Evolutionary conservation across 2,797 vertebrate genomes (phyloP).

Genomic region (Sebastes nivosus): DNA sequence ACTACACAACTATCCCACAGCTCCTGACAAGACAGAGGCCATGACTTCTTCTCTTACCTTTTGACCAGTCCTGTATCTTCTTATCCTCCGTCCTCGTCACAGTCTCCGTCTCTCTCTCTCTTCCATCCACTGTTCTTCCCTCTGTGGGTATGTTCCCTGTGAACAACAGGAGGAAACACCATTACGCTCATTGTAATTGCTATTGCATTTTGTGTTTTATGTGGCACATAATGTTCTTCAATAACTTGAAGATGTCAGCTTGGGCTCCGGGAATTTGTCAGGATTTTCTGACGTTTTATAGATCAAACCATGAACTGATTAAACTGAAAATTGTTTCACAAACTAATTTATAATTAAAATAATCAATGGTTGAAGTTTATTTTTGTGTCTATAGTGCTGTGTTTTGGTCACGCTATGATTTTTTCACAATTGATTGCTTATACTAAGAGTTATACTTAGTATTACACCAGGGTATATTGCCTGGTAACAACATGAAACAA

Average conservation of each 20-base stretch:
- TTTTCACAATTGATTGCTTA: neutral
- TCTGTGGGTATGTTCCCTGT: slow-evolving; percentile 90
- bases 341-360: neutral
- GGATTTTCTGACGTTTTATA: neutral
- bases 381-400: neutral
- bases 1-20: neutral
- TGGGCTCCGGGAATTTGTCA: neutral
- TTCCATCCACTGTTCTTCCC: slow-evolving; percentile 96
- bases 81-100: slow-evolving; percentile 92
- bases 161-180: slow-evolving; percentile 27
- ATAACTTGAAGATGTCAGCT: neutral
- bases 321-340: neutral
- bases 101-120: slow-evolving; percentile 90
- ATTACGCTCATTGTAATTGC: neutral
- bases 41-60: slow-evolving; percentile 79
- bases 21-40: neutral
- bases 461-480: neutral
- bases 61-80: slow-evolving; percentile 89
- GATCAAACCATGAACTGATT: neutral
- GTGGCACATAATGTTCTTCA: neutral
- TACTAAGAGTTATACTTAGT: neutral
- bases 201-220: neutral
- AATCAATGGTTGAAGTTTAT: too few species aligned
- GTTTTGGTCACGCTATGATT: neutral
- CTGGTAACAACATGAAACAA: neutral